Evolutionary conservation across 2,888 invertebrate genomes (phyloP), one percentile per base, ranked within the genome.

Genomic region (Sialis lutaria): DNA sequence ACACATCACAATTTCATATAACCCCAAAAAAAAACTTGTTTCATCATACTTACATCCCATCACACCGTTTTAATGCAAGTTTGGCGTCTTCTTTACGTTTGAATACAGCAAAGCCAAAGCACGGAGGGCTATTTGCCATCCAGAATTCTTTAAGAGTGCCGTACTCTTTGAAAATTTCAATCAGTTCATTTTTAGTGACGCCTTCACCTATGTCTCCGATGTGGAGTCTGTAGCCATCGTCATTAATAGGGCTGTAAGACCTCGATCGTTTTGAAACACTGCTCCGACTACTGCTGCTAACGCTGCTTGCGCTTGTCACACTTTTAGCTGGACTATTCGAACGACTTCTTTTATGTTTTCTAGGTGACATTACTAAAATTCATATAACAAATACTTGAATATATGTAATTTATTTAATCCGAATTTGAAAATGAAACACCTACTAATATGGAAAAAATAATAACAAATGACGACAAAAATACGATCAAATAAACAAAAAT

Each of bases 101-200:
- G 57, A 63, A 75, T 7, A 73, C 73, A 44, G 73, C 68, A 62
- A 75, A 74, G n/a, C 74, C 74, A 64, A 74, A 75, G 54, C 73
- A 73, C 1, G 74, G 75, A 7, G 73, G 71, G 53, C 70, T 73
- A 51, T 69, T 67, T 1, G 74, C 74, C 59, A 75, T 65, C 74
- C 74, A 75, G 5, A 74, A 66, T 55, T 75, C 75, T 51, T 65
- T 64, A 12, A 74, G 54, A 13, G 61, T 62, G 2, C 74, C 75
- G 58, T 65, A 74, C 50, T 69, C 70, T 32, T 69, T 64, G 58
- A 73, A 75, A 2, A 67, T 59, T 53, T 67, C 67, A 54, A 71
- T 70, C 51, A 75, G 58, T 54, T 74, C 73, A 35, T 65, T 58
- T 55, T 71, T 71, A 41, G 69, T 61, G 5, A 68, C 64, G 50